Percentiles rank a stretch among this genome's conserved stretches.
phyloP scores from a whole-genome alignment of 35 echinoderm and acorn worm species.

The Ptychodera flava region DNA sequence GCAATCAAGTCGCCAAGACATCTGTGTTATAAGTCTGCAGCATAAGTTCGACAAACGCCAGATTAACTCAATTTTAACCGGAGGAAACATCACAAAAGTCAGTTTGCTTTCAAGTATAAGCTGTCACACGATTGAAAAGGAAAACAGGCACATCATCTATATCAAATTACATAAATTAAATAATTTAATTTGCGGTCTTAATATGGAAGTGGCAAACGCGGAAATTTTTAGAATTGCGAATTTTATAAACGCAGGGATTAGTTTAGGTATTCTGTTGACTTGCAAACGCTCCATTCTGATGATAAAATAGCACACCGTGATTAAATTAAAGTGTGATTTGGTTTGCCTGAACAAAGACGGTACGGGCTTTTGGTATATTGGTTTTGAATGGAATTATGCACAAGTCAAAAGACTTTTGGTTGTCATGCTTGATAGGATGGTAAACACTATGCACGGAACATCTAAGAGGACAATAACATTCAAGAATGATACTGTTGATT shows the following conservation, averaged over 20 bases:
- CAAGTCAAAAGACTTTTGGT: neutral
- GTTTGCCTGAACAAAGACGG: neutral
- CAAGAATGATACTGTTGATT: too few relatives aligned
- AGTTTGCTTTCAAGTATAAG: neutral
- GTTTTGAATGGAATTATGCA: neutral
- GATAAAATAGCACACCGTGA: neutral
- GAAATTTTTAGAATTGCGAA: neutral
- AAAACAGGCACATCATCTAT: neutral
- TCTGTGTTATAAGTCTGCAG: neutral
- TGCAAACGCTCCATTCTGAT: neutral
- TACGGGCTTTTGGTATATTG: neutral
- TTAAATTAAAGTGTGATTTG: neutral
- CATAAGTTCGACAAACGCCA: neutral
- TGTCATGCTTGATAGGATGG: neutral
- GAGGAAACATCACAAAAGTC: neutral
- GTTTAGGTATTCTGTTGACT: neutral
- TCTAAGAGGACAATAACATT: too few relatives aligned
- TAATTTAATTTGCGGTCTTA: neutral
- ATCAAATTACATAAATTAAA: neutral
- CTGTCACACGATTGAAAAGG: neutral
- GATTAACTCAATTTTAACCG: neutral
- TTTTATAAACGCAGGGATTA: neutral
- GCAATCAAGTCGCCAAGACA: neutral
- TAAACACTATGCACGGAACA: too few relatives aligned
- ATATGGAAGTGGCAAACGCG: neutral